Conservation (phyloP, 1,140 invertebrate species). For the Papilio helenus region DNA sequence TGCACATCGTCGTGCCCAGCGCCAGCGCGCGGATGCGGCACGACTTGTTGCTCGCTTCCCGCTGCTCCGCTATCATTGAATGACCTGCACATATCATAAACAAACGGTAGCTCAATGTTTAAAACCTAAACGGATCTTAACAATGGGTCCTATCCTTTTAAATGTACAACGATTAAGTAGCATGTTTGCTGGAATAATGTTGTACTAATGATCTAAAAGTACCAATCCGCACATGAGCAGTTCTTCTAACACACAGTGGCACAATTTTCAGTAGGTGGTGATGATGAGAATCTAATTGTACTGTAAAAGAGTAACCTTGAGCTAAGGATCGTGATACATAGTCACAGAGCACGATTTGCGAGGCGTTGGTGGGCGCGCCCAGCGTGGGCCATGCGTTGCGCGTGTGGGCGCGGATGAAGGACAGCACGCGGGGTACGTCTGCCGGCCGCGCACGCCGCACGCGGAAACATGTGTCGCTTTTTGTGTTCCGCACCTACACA, state of each 20-base stretch:
- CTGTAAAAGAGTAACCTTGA: slow-evolving; percentile 57
- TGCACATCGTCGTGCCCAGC: slow-evolving; percentile 57
- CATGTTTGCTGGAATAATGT: background rate
- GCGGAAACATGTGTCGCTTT: slow-evolving; percentile 58
- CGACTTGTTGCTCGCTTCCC: slow-evolving; percentile 58
- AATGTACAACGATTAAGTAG: too few species aligned
- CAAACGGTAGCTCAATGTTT: background rate
- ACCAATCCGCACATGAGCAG: too few species aligned
- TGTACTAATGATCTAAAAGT: background rate
- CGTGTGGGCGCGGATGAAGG: slow-evolving; percentile 64
- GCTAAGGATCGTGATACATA: slow-evolving; percentile 66
- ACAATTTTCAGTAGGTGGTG: too few species aligned
- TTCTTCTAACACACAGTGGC: too few species aligned
- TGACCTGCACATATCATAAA: slow-evolving; percentile 56
- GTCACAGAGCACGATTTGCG: slow-evolving; percentile 58
- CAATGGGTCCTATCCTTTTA: too few species aligned
- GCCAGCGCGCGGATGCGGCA: slow-evolving; percentile 64
- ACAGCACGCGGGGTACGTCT: slow-evolving; percentile 64
- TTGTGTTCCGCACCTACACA: slow-evolving; percentile 58
- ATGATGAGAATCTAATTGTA: background rate
- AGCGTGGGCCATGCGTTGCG: slow-evolving; percentile 56
- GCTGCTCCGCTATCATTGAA: slow-evolving; percentile 73
- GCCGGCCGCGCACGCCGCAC: slow-evolving; percentile 66
- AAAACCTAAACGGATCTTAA: background rate
- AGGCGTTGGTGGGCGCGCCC: slow-evolving; percentile 39